Evolutionary conservation across 1,140 invertebrate genomes (phyloP).

Genomic region (Eurosta solidaginis): DNA sequence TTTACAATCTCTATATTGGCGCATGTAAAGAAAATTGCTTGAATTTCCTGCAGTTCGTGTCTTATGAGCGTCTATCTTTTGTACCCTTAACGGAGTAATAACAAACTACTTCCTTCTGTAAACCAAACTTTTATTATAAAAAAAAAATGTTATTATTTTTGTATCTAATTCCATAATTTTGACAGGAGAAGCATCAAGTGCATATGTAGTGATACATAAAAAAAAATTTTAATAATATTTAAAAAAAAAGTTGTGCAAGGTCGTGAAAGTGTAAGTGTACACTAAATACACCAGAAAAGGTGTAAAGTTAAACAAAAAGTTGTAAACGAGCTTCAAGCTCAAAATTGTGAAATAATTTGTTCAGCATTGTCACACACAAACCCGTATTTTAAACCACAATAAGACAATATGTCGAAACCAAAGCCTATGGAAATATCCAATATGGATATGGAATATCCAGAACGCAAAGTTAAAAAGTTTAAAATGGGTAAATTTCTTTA

Average conservation of each 20-base stretch:
- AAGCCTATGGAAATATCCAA: constrained; percentile 43
- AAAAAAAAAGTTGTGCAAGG: background rate
- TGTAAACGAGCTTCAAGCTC: background rate
- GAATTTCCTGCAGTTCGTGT: too few species aligned
- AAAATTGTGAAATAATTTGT: background rate
- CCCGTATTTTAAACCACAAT: background rate
- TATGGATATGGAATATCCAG: constrained; percentile 43
- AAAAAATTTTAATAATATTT: background rate
- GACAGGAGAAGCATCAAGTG: too few species aligned
- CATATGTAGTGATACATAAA: too few species aligned
- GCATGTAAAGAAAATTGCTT: too few species aligned
- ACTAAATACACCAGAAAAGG: too few species aligned
- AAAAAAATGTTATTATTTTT: too few species aligned
- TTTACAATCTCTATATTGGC: too few species aligned
- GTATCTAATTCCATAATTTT: too few species aligned
- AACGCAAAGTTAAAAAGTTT: constrained; percentile 48
- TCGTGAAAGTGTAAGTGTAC: background rate
- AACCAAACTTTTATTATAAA: too few species aligned
- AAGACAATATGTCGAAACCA: constrained; percentile 53
- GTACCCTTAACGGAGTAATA: too few species aligned
- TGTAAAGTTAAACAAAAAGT: background rate
- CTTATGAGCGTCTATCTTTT: too few species aligned
- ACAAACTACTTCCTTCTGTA: too few species aligned
- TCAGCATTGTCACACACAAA: background rate
- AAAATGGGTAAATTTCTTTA: constrained; percentile 66